These are phyloP conservation scores for Imbricaverruca yamaguchii DNA, from an alignment of 2,888 invertebrate species.

Conservation along the genomic window DNA sequence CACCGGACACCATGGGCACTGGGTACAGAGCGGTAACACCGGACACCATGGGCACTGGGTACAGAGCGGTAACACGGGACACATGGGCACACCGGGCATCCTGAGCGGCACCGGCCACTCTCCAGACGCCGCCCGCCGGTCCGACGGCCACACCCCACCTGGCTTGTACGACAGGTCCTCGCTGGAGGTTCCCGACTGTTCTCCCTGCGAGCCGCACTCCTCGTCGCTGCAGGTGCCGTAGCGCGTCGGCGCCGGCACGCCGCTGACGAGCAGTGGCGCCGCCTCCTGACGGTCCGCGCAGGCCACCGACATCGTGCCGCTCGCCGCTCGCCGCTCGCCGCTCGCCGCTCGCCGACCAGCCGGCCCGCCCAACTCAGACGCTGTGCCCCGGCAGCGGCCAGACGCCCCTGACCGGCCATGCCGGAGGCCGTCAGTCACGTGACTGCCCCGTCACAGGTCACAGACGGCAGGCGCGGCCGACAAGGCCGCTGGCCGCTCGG, in stretches of 20 bases:
- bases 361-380: not conserved
- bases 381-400: too few relatives aligned
- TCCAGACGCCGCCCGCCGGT: not conserved
- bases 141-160: not conserved
- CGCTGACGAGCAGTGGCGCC: not conserved
- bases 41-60: too few relatives aligned
- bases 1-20: not conserved
- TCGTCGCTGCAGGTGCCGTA: conserved; percentile 18
- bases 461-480: not conserved
- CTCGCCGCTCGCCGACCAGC: not conserved
- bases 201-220: not conserved
- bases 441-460: not conserved
- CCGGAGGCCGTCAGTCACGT: not conserved
- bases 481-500: not conserved
- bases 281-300: not conserved
- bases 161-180: not conserved
- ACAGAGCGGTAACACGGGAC: too few relatives aligned
- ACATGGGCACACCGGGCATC: not conserved
- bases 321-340: too few relatives aligned
- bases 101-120: not conserved
- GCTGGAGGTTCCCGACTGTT: not conserved
- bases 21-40: not conserved
- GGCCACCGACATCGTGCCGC: not conserved
- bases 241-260: not conserved
- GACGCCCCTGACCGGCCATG: not conserved